Conservation (phyloP, 2,888 invertebrate genomes). For the Eupsilia transversa region DNA sequence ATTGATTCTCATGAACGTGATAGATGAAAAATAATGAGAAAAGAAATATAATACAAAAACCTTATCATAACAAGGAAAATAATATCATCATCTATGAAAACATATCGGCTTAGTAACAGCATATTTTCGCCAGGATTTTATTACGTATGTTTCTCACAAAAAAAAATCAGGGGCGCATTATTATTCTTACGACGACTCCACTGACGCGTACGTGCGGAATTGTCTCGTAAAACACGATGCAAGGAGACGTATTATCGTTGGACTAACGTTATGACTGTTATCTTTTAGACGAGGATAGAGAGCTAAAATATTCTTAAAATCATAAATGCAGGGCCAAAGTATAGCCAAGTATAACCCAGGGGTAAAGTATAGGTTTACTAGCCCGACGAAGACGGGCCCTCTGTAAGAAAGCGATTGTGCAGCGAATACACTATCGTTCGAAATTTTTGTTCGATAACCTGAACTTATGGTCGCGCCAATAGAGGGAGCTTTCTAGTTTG, state of each 20-base stretch:
- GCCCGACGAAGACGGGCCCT: too few species aligned
- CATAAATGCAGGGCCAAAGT: not conserved
- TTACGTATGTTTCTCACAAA: slow-evolving; percentile 22
- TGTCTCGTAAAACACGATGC: slow-evolving; percentile 52
- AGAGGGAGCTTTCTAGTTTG: too few species aligned
- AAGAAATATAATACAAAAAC: slow-evolving; percentile 8
- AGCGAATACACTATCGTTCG: too few species aligned
- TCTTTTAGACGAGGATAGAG: slow-evolving; percentile 7
- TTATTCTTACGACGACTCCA: slow-evolving; percentile 45
- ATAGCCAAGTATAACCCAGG: too few species aligned
- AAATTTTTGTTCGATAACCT: too few species aligned
- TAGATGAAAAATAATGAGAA: slow-evolving; percentile 1
- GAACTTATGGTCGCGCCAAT: too few species aligned
- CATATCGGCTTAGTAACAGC: slow-evolving; percentile 18
- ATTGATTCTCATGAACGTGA: slow-evolving; percentile 8
- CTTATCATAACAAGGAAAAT: not conserved
- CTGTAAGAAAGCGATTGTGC: too few species aligned
- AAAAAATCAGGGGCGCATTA: slow-evolving; percentile 42
- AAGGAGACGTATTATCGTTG: too few species aligned
- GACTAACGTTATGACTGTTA: slow-evolving; percentile 19
- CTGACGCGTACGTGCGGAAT: slow-evolving; percentile 23
- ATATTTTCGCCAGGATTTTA: slow-evolving; percentile 30
- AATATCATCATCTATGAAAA: slow-evolving; percentile 4
- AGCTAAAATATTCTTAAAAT: slow-evolving; percentile 10
- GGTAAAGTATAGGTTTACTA: too few species aligned